A percentile compares a stretch with the other conserved stretches of the same genome.
phyloP scores from a whole-genome alignment of 1,140 invertebrate genomes.

The Formica selysi region DNA sequence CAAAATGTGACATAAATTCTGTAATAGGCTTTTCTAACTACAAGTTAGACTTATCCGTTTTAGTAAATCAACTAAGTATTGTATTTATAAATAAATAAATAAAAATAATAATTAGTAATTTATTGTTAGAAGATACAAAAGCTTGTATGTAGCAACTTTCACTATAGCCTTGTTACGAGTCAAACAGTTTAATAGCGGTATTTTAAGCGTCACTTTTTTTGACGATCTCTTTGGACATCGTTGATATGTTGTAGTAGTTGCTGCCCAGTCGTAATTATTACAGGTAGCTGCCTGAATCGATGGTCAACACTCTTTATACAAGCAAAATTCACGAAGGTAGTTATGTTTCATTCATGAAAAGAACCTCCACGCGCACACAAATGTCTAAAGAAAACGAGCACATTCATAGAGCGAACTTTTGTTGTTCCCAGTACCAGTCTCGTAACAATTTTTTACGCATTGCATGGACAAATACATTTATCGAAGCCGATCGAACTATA shows the following conservation, averaged over 20 bases:
- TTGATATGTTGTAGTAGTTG: conserved; percentile 39
- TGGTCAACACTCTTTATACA: conserved; percentile 52
- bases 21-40: not conserved
- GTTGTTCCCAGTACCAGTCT: conserved; percentile 22
- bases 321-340: conserved; percentile 57
- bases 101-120: too few species aligned
- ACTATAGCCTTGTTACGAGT: conserved; percentile 55
- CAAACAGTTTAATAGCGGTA: conserved; percentile 68
- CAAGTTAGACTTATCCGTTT: not conserved
- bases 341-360: conserved; percentile 73
- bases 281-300: conserved; percentile 63
- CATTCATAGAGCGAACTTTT: conserved; percentile 43
- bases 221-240: conserved; percentile 39
- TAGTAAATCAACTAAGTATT: not conserved
- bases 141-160: conserved; percentile 45
- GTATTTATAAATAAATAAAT: too few species aligned
- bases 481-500: conserved; percentile 36
- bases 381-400: conserved; percentile 52
- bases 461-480: not conserved
- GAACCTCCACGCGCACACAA: conserved; percentile 43
- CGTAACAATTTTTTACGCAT: conserved; percentile 54
- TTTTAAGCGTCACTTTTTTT: conserved; percentile 73
- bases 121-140: conserved; percentile 7
- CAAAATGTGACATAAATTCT: not conserved
- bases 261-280: conserved; percentile 69